A percentile compares a stretch with the other conserved stretches of the same genome.
These are phyloP conservation scores for Sarcophaga peregrina DNA, from an alignment of 1,140 invertebrate species.

Conservation along the genomic window DNA sequence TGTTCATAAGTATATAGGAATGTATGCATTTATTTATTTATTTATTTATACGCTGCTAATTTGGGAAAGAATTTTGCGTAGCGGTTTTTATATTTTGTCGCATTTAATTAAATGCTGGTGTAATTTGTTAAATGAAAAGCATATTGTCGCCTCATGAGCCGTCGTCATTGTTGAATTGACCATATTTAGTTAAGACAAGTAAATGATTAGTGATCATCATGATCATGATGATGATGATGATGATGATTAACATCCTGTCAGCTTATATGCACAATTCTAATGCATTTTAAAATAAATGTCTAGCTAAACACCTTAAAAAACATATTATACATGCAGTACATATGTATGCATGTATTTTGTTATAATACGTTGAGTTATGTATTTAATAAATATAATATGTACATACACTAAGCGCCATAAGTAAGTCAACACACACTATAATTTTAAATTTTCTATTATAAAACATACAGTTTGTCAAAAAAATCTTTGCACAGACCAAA, in stretches of 20 bases:
- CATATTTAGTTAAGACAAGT: slow-evolving; percentile 27
- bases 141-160: neutral
- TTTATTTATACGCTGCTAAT: neutral
- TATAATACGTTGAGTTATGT: too few relatives aligned
- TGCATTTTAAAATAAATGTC: neutral
- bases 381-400: too few relatives aligned
- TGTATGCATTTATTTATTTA: too few relatives aligned
- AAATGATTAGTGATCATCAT: slow-evolving; percentile 14
- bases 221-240: too few relatives aligned
- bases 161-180: neutral
- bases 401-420: too few relatives aligned
- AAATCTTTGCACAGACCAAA: too few relatives aligned
- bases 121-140: slow-evolving; percentile 5
- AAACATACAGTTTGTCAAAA: too few relatives aligned
- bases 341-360: neutral
- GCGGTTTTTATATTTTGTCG: neutral
- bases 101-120: neutral
- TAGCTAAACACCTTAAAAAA: neutral
- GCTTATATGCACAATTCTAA: neutral
- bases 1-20: too few relatives aligned
- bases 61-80: slow-evolving; percentile 20
- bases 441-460: too few relatives aligned
- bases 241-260: slow-evolving; percentile 7
- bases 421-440: too few relatives aligned
- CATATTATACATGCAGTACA: neutral